Percentiles rank a stretch among this genome's conserved stretches.
Conservation (phyloP, 1,140 invertebrate genomes). For the Scaptomyza montana region DNA sequence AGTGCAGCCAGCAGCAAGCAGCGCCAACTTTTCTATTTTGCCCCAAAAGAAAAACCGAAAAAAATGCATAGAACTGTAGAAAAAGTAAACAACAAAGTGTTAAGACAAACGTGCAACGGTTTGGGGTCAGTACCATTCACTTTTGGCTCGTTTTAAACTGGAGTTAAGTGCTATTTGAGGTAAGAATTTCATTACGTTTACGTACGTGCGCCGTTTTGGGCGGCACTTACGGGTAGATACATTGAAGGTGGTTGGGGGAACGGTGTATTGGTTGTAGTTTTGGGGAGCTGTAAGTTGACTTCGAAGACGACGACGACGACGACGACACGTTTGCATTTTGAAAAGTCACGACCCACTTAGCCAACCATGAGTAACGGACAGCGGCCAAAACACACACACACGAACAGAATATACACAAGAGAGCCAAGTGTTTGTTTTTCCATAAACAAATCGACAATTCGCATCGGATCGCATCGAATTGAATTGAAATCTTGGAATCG, state of each 20-base stretch:
- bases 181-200: conserved; percentile 81
- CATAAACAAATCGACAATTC: conserved; percentile 72
- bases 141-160: conserved; percentile 82
- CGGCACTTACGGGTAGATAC: conserved; percentile 15
- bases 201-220: conserved; percentile 68
- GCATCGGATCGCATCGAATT: conserved; percentile 25
- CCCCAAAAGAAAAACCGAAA: conserved; percentile 52
- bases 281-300: conserved; percentile 38
- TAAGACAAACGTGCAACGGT: conserved; percentile 81
- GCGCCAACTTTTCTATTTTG: conserved; percentile 72
- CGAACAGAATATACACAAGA: conserved; percentile 17
- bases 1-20: conserved; percentile 10
- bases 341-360: conserved; percentile 81
- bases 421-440: conserved; percentile 77
- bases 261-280: conserved; percentile 13
- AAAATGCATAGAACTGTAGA: conserved; percentile 59
- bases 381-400: conserved; percentile 51
- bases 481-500: conserved; percentile 27
- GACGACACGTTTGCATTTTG: conserved; percentile 77
- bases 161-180: conserved; percentile 82
- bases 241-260: background rate
- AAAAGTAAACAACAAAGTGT: conserved; percentile 79
- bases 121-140: conserved; percentile 81
- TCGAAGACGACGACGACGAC: conserved; percentile 54
- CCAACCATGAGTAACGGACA: conserved; percentile 79